phyloP scores from a whole-genome alignment of 2,113 vertebrate species.

The Peromyscus californicus region DNA sequence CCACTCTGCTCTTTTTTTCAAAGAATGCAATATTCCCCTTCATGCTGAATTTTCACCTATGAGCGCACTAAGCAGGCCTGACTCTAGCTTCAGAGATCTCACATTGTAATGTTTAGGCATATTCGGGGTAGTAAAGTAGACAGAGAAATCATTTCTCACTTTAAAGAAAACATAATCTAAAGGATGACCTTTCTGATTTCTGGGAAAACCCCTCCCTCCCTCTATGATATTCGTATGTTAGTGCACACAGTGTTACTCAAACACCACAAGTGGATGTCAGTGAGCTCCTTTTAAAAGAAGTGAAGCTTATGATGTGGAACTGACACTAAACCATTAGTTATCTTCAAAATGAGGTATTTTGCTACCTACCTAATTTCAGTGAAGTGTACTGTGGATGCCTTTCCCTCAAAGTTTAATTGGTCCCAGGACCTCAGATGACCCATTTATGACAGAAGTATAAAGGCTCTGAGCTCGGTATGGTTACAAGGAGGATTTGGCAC shows the following conservation, averaged over 20 bases:
- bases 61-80: too few relatives aligned
- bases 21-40: not conserved
- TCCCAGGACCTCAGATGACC: not conserved
- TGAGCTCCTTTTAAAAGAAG: not conserved
- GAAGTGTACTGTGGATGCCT: not conserved
- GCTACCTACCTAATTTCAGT: not conserved
- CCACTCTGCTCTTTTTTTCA: too few relatives aligned
- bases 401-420: not conserved
- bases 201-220: not conserved
- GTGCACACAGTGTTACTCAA: not conserved
- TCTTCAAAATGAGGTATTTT: not conserved
- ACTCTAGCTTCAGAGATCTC: not conserved
- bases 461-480: not conserved
- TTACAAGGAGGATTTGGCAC: not conserved
- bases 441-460: not conserved
- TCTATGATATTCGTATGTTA: not conserved
- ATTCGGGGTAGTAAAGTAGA: not conserved
- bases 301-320: not conserved
- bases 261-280: not conserved
- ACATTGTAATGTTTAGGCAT: not conserved
- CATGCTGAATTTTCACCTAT: not conserved
- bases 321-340: constrained; percentile 23
- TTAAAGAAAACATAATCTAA: not conserved
- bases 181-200: not conserved
- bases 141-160: not conserved